Base-by-base conservation (phyloP, 2,888 invertebrate species). In the Drosophila buzzatii region DNA sequence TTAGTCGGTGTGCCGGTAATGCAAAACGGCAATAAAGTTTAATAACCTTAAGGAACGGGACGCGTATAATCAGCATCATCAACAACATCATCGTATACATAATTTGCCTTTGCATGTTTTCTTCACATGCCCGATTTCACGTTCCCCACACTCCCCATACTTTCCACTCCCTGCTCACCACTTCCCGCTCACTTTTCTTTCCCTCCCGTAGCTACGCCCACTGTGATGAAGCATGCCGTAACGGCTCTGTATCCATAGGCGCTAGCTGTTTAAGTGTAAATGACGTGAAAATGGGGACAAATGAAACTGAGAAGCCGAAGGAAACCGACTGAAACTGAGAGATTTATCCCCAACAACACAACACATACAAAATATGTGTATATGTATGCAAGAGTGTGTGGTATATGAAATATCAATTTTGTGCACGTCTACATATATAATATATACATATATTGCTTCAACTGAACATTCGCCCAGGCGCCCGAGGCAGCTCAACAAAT, bases 261-360 rank as follows among this genome's bases (percentile, higher is more conserved):
- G 71, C 77, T 85, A 86, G 79, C 77, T 86, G 86, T 88, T 88
- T 81, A 88, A 90, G 86, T 83, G 89, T 88, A 87, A 90, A 90
- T 88, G 86, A 81, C 77, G 86, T 89, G 87, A 85, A 86, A 89
- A 89, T 78, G 81, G 73, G 72, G 23, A 57, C 55, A 64, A 78
- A 61, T 62, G 65, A 44, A 66, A 68, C 59, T 57, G 57, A 51
- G 56, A 56, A 37, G 72, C 66, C 44, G 52, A 63, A 27, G 74
- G 67, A 51, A 62, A 51, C 49, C 55, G 58, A 47, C 79, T 63
- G 64, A 62, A 79, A 70, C 61, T 79, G 70, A 74, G 79, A 74
- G 60, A 76, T 78, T 61, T 76, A 62, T 64, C 47, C 45, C 57
- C 64, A 12, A 39, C 42, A 67, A 75, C 75, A 80, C 80, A 82